Base-by-base conservation (phyloP, 2,797 vertebrate species). In the Megalops cyprinoides region DNA sequence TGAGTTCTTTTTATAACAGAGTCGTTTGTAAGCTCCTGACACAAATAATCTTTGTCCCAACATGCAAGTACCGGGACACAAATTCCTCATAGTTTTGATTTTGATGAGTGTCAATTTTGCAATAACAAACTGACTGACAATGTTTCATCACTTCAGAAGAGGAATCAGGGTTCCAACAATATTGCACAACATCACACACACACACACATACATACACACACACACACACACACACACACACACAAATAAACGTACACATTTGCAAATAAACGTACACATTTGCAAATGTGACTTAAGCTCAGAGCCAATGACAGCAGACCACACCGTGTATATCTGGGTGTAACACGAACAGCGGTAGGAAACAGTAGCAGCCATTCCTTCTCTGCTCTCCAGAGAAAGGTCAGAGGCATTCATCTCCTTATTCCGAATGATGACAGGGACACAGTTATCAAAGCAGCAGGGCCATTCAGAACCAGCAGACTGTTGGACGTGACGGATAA, bases 321-420 rank as follows among this genome's bases (percentile, higher is more conserved):
- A 53, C 39, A 77, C 65, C 44, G 34, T 69, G 39, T 53, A 73
- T 34, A 34, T 15, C 25, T 7, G 31, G 65, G 4, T 9, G n/a
- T 20, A 42, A 34, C 55, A 31, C 39, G 44, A 46, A 56, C 18
- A 28, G n/a, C 20, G 10, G 25, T 37, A 28, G 39, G 31, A 12
- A 15, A 53, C 48, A 25, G 39, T 4, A 42, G 58, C 77, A 53
- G 56, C 67, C 65, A 39, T 44, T 46, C 44, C 55, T 34, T 46
- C n/a, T 4, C 42, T 73, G 53, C 34, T 18, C 31, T 55, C 31
- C 28, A 25, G n/a, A 58, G 65, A 44, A 56, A 82, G 78, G 44
- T 53, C 81, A 85, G 84, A 83, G 81, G 82, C 81, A 86, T 85
- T 82, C 82, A 60, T 49, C 74, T 77, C 76, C 60, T 80, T 82